phyloP scores from a whole-genome alignment of 2,888 invertebrate species.

The Balanococcus diminutus region DNA sequence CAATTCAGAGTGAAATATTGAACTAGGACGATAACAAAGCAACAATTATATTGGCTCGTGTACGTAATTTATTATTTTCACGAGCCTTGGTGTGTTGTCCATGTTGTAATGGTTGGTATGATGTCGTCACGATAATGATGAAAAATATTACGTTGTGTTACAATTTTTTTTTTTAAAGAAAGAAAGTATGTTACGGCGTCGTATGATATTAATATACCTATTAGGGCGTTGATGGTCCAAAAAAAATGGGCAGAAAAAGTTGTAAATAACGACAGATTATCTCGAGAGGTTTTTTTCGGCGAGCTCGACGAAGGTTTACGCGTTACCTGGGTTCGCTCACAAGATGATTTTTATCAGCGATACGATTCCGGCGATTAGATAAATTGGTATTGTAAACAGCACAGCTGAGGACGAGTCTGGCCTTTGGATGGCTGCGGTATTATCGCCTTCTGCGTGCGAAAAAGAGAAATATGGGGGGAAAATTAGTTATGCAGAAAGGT shows the following conservation, averaged over 20 bases:
- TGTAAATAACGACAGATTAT: not conserved
- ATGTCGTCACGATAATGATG: not conserved
- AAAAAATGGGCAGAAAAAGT: too few species aligned
- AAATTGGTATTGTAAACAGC: conserved; percentile 5
- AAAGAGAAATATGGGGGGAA: not conserved
- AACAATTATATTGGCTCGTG: conserved; percentile 19
- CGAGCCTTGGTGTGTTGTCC: too few species aligned
- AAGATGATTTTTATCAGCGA: not conserved
- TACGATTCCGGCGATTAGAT: conserved; percentile 1
- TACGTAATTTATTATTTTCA: not conserved
- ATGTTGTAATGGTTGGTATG: too few species aligned
- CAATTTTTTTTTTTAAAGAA: too few species aligned
- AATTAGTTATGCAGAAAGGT: not conserved
- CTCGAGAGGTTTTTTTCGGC: not conserved
- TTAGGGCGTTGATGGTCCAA: not conserved
- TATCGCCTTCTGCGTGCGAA: conserved; percentile 58
- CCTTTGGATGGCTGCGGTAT: conserved; percentile 58
- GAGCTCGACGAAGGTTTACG: not conserved
- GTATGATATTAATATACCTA: not conserved
- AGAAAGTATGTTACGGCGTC: too few species aligned
- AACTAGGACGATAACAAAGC: not conserved
- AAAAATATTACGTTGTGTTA: too few species aligned
- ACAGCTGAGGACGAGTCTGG: conserved; percentile 57
- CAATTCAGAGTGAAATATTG: not conserved
- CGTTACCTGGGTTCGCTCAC: conserved; percentile 12